Evolutionary conservation across 1,140 invertebrate species (phyloP).

Genomic region (Riptortus pedestris): DNA sequence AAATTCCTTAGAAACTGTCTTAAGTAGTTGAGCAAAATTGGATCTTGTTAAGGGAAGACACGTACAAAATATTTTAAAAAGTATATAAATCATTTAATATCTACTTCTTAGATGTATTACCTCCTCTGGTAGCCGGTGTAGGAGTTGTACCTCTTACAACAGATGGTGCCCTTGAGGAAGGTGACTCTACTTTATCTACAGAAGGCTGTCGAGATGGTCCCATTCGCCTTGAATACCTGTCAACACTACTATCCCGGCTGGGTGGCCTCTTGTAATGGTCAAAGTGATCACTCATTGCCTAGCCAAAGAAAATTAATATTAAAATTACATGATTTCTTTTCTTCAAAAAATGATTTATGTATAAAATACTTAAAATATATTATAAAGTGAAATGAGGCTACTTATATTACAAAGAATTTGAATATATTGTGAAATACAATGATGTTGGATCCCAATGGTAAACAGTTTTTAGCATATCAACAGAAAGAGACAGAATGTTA

Average conservation of each 20-base stretch:
- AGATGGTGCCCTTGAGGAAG: slow-evolving; percentile 27
- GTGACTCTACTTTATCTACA: slow-evolving; percentile 47
- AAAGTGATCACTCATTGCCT: slow-evolving; percentile 57
- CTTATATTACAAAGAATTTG: too few relatives aligned
- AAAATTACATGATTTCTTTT: background rate
- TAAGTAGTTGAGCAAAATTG: too few relatives aligned
- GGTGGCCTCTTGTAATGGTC: slow-evolving; percentile 88
- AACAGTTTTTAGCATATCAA: too few relatives aligned
- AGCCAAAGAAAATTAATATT: slow-evolving; percentile 27
- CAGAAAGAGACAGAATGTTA: too few relatives aligned
- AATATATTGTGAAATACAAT: too few relatives aligned
- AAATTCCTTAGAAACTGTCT: too few relatives aligned
- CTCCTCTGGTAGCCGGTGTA: slow-evolving; percentile 29
- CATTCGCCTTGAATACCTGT: slow-evolving; percentile 55
- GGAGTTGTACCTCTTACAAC: slow-evolving; percentile 38
- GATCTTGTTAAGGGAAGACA: too few relatives aligned
- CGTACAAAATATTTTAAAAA: too few relatives aligned
- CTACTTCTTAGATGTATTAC: slow-evolving; percentile 18
- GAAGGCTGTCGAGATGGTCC: slow-evolving; percentile 61
- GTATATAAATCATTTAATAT: too few relatives aligned
- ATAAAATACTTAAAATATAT: background rate
- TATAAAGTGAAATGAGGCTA: background rate
- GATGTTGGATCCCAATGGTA: too few relatives aligned
- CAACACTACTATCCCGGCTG: slow-evolving; percentile 75
- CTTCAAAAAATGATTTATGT: background rate